Percentiles rank a stretch among this genome's conserved stretches.
These are phyloP conservation scores for Pseudobourletiella spinata DNA, from an alignment of 1,140 invertebrate genomes.

Conservation along the genomic window DNA sequence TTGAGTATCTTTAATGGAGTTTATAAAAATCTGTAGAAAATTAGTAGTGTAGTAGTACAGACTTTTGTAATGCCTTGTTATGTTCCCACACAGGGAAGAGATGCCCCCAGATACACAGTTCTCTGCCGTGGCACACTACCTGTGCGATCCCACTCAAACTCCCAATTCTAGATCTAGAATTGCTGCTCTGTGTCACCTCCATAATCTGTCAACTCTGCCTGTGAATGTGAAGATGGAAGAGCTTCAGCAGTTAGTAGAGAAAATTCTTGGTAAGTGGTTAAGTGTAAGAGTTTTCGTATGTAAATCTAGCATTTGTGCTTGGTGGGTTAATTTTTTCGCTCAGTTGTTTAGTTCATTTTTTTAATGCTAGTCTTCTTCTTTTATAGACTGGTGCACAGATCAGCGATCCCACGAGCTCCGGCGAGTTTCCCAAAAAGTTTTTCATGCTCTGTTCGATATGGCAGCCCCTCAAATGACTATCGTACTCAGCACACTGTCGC, in stretches of 20 bases:
- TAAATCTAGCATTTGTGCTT: too few species aligned
- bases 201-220: constrained; percentile 29
- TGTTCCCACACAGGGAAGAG: constrained; percentile 36
- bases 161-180: constrained; percentile 30
- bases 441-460: constrained; percentile 34
- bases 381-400: constrained; percentile 33
- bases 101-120: constrained; percentile 36
- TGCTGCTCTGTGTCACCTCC: constrained; percentile 31
- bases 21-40: too few species aligned
- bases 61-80: too few species aligned
- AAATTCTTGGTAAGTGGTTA: constrained; percentile 32
- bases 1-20: too few species aligned
- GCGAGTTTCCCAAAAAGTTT: constrained; percentile 32
- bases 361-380: not conserved
- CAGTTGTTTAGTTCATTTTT: not conserved
- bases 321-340: too few species aligned
- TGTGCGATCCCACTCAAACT: constrained; percentile 35
- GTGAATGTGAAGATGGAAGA: constrained; percentile 33
- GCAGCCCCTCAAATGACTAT: constrained; percentile 35
- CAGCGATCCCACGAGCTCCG: constrained; percentile 32
- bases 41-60: too few species aligned
- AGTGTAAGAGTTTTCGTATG: too few species aligned
- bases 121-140: constrained; percentile 33
- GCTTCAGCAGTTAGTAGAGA: constrained; percentile 32
- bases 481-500: constrained; percentile 23